Conservation (phyloP, 2,888 invertebrate species). For the Uropetala carovei region DNA sequence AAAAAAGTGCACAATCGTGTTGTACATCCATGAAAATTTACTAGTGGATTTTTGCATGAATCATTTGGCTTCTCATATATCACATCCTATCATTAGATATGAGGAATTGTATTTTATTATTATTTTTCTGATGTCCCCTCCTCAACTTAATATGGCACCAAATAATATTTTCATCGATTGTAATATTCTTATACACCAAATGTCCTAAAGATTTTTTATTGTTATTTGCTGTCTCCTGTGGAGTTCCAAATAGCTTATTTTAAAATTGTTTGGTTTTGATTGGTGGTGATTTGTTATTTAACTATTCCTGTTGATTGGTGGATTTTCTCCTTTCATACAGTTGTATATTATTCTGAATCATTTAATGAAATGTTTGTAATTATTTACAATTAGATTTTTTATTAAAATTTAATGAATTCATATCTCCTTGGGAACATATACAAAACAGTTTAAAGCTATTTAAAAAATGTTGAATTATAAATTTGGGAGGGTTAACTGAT, state of each 20-base stretch:
- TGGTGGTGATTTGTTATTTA: conserved; percentile 24
- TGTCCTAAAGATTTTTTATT: background rate
- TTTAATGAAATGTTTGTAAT: conserved; percentile 30
- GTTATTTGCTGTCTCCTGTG: conserved; percentile 54
- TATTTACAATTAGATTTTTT: conserved; percentile 35
- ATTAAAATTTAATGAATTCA: background rate
- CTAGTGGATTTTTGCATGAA: conserved; percentile 5
- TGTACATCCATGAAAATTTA: background rate
- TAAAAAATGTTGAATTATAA: too few relatives aligned
- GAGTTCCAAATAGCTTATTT: conserved; percentile 57
- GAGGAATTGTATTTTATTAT: background rate
- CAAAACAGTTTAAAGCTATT: too few relatives aligned
- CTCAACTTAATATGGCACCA: background rate
- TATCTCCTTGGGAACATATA: background rate
- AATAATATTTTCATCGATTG: background rate
- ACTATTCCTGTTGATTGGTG: conserved; percentile 15
- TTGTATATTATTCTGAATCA: conserved; percentile 28
- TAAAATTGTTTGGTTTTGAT: conserved; percentile 27
- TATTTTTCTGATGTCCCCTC: background rate
- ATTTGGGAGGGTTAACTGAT: too few relatives aligned
- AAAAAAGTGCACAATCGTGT: background rate
- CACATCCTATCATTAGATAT: background rate
- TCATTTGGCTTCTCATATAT: background rate
- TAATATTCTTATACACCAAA: background rate
- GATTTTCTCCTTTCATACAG: background rate